Conservation (phyloP, 2,113 vertebrate genomes). For the Sula dactylatra region DNA sequence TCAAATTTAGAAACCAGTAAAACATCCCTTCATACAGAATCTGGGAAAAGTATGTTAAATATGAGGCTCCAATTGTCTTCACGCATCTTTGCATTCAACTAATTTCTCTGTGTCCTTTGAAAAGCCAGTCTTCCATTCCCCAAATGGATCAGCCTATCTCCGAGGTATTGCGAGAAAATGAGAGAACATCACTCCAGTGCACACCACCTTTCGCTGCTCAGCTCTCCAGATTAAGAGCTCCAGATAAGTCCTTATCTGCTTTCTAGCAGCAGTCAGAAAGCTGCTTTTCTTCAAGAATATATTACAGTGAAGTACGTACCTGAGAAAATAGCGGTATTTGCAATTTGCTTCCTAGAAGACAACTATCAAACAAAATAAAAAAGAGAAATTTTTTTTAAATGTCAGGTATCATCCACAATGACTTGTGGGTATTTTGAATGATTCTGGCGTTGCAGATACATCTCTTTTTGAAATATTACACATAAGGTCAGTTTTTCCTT, state of each 20-base stretch:
- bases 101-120: neutral
- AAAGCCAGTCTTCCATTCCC: neutral
- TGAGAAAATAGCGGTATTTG: neutral
- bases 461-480: neutral
- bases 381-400: neutral
- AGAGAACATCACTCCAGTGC: neutral
- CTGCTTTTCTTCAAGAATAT: neutral
- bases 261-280: neutral
- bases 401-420: neutral
- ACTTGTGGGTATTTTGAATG: neutral
- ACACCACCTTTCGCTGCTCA: neutral
- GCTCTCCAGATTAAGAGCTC: neutral
- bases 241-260: neutral
- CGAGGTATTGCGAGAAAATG: neutral
- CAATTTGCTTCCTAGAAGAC: neutral
- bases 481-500: neutral
- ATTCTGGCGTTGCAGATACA: neutral
- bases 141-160: neutral
- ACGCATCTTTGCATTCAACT: neutral
- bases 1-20: neutral
- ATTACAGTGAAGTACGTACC: neutral
- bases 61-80: neutral
- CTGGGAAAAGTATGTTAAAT: neutral
- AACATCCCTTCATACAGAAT: neutral
- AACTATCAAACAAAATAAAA: neutral